Conservation (phyloP, 2,888 invertebrate species). For the Cephus rjabovi region DNA sequence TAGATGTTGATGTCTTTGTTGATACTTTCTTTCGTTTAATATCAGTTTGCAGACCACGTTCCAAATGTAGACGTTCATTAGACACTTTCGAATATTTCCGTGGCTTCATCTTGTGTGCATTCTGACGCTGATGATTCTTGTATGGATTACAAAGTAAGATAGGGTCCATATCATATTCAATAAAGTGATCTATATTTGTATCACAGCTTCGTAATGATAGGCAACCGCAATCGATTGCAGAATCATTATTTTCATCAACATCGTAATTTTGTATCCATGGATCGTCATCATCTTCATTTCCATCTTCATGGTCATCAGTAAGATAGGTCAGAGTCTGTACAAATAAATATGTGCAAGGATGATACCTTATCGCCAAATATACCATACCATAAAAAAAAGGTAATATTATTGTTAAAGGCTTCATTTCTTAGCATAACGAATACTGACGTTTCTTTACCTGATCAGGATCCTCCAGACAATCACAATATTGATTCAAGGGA, state of each 20-base stretch:
- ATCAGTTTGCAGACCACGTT: not conserved
- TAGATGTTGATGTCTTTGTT: not conserved
- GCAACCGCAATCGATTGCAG: not conserved
- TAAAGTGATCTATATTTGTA: not conserved
- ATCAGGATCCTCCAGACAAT: not conserved
- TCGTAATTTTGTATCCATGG: not conserved
- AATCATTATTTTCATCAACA: not conserved
- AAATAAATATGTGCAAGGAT: not conserved
- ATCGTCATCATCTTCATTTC: not conserved
- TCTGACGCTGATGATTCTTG: not conserved
- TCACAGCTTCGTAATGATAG: not conserved
- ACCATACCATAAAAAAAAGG: not conserved
- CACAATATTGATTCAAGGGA: constrained; percentile 12
- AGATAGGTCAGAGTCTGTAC: not conserved
- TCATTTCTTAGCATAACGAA: not conserved
- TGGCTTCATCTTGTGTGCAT: not conserved
- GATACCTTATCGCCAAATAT: too few relatives aligned
- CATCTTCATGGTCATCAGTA: not conserved
- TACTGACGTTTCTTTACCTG: not conserved
- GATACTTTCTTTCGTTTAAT: not conserved
- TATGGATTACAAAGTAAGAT: too few relatives aligned
- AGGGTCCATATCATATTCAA: too few relatives aligned
- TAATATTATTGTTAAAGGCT: not conserved
- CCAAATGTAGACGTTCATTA: not conserved
- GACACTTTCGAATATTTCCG: not conserved